Base-by-base conservation (phyloP, 1,140 invertebrate genomes). In the Antheraea pernyi region DNA sequence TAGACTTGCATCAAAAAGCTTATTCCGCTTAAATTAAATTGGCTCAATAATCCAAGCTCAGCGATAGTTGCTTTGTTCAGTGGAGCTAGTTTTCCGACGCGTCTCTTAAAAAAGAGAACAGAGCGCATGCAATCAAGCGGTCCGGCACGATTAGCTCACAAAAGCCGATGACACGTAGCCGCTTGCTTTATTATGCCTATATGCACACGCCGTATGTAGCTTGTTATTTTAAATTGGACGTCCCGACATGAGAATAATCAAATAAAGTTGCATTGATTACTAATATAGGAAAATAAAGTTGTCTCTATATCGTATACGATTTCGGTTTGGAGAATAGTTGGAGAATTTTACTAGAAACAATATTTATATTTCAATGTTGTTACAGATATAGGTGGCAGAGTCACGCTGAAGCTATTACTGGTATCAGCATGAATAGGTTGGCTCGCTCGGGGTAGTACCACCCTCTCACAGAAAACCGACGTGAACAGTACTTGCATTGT, bases 191-290 rank as follows among this genome's bases (percentile, higher is more conserved):
- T 80, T 83, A 83, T 76, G 80, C 77, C 76, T 79, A 74, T 82
- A 72, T 77, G 76, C 73, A 71, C 71, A 62, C 70, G 65, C 61
- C 67, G 48, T 61, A 69, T 74, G 71, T 73, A 76, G 71, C 83
- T 83, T 85, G 80, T 85, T 85, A 85, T 80, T 83, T 85, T 83
- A 83, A 83, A 85, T 82, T 85, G 83, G 83, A 72, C 75, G 71
- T 65, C 19, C 53, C 48, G 48, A 62, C 70, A 72, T 68, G 67
- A 77, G 69, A 65, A 69, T 71, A 71, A 80, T 80, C 71, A 68
- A 75, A 71, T 80, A 66, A 73, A 73, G 70, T 69, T 66, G 63
- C 62, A 69, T 65, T 66, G 63, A 66, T 69, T 72, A 59, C 46
- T 19, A 53, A 53, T 53, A 53, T 9, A 53, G 1, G 46, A 13